These are phyloP conservation scores for Chelidonichthys spinosus DNA, from an alignment of 2,797 vertebrate species.

Conservation along the genomic window DNA sequence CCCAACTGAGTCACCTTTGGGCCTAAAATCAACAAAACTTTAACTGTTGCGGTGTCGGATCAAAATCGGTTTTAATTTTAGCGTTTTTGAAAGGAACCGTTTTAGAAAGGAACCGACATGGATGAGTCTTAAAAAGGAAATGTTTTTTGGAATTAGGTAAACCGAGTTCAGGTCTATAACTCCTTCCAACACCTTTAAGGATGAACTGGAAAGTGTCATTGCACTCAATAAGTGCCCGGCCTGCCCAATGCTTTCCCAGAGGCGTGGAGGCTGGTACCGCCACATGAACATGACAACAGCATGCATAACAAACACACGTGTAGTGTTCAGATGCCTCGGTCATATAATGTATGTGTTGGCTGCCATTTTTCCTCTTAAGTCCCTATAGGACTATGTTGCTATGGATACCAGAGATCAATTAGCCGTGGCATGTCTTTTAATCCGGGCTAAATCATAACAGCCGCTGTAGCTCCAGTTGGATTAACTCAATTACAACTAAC, in stretches of 20 bases:
- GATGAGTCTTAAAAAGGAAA: background rate
- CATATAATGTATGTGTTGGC: background rate
- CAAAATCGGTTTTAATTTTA: background rate
- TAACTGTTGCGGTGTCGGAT: background rate
- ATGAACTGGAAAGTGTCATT: background rate
- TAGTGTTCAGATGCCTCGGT: background rate
- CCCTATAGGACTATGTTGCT: conserved; percentile 83
- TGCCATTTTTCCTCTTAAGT: conserved; percentile 29
- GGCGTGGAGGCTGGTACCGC: background rate
- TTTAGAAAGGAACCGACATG: background rate
- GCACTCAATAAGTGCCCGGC: background rate
- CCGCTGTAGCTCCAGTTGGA: conserved; percentile 70
- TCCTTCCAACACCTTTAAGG: background rate
- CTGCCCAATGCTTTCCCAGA: background rate
- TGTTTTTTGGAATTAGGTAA: no score
- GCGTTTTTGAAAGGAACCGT: background rate
- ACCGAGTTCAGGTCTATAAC: background rate
- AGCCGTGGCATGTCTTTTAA: conserved; percentile 83
- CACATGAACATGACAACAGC: background rate
- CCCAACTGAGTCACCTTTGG: background rate
- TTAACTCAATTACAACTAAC: conserved; percentile 75
- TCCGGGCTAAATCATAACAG: conserved; percentile 84
- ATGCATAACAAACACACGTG: background rate
- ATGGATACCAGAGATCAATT: conserved; percentile 86
- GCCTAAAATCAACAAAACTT: background rate